Percentiles rank a stretch among this genome's conserved stretches.
These are phyloP conservation scores for Cryptotermes secundus DNA, from an alignment of 1,140 invertebrate genomes.

Conservation along the genomic window DNA sequence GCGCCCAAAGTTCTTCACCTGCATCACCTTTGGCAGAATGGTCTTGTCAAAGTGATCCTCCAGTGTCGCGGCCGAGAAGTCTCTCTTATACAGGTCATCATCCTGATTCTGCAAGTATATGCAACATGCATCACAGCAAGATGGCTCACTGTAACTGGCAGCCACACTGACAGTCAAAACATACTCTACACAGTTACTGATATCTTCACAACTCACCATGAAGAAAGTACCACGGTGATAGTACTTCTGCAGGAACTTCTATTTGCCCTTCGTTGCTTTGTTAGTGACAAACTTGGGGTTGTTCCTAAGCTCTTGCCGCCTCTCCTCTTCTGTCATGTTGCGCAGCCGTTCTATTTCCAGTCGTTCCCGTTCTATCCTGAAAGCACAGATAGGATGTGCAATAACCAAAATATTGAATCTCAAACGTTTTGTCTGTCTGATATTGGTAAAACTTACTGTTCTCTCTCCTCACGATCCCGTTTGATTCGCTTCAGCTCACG, in stretches of 20 bases:
- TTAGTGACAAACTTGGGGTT: slow-evolving; percentile 95
- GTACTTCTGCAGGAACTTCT: slow-evolving; percentile 99
- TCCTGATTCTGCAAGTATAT: slow-evolving; percentile 70
- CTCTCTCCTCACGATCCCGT: slow-evolving; percentile 91
- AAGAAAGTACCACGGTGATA: slow-evolving; percentile 99
- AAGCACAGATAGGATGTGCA: slow-evolving; percentile 36
- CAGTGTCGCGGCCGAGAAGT: slow-evolving; percentile 94
- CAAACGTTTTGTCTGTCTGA: no score
- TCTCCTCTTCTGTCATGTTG: slow-evolving; percentile 96
- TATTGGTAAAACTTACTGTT: slow-evolving; percentile 64
- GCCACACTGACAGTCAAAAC: no score
- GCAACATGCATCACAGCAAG: no score
- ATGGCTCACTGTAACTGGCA: no score
- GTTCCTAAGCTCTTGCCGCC: slow-evolving; percentile 80
- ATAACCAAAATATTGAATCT: no score
- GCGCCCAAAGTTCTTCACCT: slow-evolving; percentile 99
- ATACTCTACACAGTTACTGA: neutral
- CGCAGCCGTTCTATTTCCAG: slow-evolving; percentile 88
- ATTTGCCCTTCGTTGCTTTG: slow-evolving; percentile 96
- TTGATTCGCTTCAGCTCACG: slow-evolving; percentile 95
- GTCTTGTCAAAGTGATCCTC: slow-evolving; percentile 99
- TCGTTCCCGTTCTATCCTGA: slow-evolving; percentile 78
- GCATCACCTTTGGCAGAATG: slow-evolving; percentile 98
- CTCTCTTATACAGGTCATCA: slow-evolving; percentile 88
- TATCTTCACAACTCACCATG: slow-evolving; percentile 54